Conservation (phyloP, 2,888 invertebrate species). For the Metalampra italica region DNA sequence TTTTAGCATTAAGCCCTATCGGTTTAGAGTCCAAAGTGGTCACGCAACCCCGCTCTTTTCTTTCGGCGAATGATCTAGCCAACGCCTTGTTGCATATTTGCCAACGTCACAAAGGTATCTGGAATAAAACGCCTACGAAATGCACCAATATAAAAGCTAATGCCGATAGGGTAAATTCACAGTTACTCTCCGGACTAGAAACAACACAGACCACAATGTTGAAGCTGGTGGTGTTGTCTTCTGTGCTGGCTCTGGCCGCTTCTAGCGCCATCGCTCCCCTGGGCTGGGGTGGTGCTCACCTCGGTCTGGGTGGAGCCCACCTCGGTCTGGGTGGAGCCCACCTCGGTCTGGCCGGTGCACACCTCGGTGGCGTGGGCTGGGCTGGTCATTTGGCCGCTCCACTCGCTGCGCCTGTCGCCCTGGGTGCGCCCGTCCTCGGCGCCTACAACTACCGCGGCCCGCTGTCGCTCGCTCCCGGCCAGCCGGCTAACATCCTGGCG, state of each 20-base stretch:
- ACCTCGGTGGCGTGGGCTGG: slow-evolving; percentile 32
- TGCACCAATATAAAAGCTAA: slow-evolving; percentile 59
- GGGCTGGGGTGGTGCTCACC: slow-evolving; percentile 21
- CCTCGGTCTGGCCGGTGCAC: slow-evolving; percentile 13
- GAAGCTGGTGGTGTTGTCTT: slow-evolving; percentile 81
- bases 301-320: slow-evolving; percentile 17
- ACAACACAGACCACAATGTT: slow-evolving; percentile 58
- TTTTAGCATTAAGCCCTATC: slow-evolving; percentile 33
- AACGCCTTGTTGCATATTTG: slow-evolving; percentile 60
- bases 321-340: too few species aligned
- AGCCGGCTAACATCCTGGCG: slow-evolving; percentile 66
- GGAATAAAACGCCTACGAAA: slow-evolving; percentile 55
- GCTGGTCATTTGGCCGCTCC: slow-evolving; percentile 34
- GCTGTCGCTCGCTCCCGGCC: slow-evolving; percentile 61
- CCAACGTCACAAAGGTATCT: slow-evolving; percentile 63
- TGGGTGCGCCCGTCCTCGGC: slow-evolving; percentile 42
- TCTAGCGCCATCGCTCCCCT: slow-evolving; percentile 59
- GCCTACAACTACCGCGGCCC: slow-evolving; percentile 67
- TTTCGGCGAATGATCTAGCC: slow-evolving; percentile 39
- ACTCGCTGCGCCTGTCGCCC: slow-evolving; percentile 26
- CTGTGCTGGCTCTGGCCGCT: slow-evolving; percentile 77
- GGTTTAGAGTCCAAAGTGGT: slow-evolving; percentile 35
- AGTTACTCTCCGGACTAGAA: slow-evolving; percentile 41
- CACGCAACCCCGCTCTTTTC: slow-evolving; percentile 37
- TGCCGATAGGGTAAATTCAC: slow-evolving; percentile 40